Evolutionary conservation across 1,140 invertebrate species (phyloP), one percentile per base, ranked within the genome.

Genomic region (Episyrphus balteatus): DNA sequence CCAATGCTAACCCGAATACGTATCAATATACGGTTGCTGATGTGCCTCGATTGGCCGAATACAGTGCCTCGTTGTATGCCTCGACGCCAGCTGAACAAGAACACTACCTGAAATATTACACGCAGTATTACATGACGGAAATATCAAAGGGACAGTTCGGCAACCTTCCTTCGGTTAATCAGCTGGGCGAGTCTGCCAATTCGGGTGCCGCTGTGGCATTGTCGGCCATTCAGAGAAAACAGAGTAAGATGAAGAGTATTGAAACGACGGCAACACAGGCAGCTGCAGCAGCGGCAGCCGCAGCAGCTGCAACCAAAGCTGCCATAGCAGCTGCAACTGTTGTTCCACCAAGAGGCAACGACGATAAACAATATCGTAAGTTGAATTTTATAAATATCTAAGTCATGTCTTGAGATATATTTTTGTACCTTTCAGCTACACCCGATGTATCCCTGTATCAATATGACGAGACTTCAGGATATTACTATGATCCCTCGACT

Each of bases 401-500:
- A 3, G 6, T 37, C 13, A 37, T 5, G 15, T 14, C 6, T 37
- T 33, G 8, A 14, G 9, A 15, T 12, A 31, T 42, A 34, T 14
- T 51, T 21, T 37, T 37, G 36, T 37, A 17, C 10, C 21, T 26
- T 45, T 40, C 43, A 86, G 84, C 79, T 55, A 70, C 83, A 36
- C 95, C 95, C 17, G 92, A 98, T 79, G 82, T 88, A 2, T 83
- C 83, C 48, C 84, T 82, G 13, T 98, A 95, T 66, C 83, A 92
- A 57, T 97, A 92, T 69, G 95, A 99, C 69, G 90, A 92, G 65
- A 80, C 82, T 1, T 96, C 92, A 13, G 93, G 94, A 0, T 99
- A 95, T 64, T 98, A 98, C 62, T 98, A 95, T 68, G 95, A 99
- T 71, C 79, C 90, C 1, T 73, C 75, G 2, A 98, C 93, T 11